Conservation (phyloP, 2,888 invertebrate species). For the Ramazzottius varieornatus region DNA sequence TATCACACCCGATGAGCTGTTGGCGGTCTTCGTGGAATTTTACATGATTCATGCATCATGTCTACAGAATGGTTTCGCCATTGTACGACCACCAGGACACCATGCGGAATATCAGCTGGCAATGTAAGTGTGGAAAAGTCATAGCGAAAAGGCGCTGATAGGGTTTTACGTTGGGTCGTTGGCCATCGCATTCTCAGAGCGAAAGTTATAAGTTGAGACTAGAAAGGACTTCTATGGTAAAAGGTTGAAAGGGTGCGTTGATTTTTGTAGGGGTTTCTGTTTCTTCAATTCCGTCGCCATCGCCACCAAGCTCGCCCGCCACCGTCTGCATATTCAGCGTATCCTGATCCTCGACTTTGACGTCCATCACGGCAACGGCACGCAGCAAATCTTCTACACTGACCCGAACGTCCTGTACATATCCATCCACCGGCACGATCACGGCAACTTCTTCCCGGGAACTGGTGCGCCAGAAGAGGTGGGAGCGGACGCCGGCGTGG, state of each 20-base stretch:
- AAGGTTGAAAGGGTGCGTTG: too few relatives aligned
- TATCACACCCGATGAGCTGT: neutral
- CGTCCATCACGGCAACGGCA: slow-evolving; percentile 93
- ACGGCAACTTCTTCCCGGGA: slow-evolving; percentile 98
- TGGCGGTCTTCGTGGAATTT: neutral
- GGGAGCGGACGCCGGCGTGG: slow-evolving; percentile 60
- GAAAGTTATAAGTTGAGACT: too few relatives aligned
- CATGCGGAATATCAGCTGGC: slow-evolving; percentile 77
- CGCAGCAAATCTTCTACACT: slow-evolving; percentile 89
- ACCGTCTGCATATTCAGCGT: slow-evolving; percentile 51
- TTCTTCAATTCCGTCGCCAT: slow-evolving; percentile 95
- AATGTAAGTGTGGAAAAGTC: slow-evolving; percentile 36
- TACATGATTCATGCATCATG: neutral
- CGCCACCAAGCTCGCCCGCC: slow-evolving; percentile 62
- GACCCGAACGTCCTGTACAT: slow-evolving; percentile 79
- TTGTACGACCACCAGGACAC: slow-evolving; percentile 79
- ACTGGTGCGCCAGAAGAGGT: slow-evolving; percentile 82
- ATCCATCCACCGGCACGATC: slow-evolving; percentile 93
- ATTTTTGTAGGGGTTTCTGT: slow-evolving; percentile 50
- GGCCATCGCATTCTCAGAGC: too few relatives aligned
- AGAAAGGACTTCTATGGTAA: too few relatives aligned
- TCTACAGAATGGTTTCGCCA: slow-evolving; percentile 58
- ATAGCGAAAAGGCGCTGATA: too few relatives aligned
- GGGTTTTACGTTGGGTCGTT: too few relatives aligned
- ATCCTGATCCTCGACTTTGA: slow-evolving; percentile 95